Evolutionary conservation across 2,888 invertebrate species (phyloP).

Genomic region (Pammene fasciana): DNA sequence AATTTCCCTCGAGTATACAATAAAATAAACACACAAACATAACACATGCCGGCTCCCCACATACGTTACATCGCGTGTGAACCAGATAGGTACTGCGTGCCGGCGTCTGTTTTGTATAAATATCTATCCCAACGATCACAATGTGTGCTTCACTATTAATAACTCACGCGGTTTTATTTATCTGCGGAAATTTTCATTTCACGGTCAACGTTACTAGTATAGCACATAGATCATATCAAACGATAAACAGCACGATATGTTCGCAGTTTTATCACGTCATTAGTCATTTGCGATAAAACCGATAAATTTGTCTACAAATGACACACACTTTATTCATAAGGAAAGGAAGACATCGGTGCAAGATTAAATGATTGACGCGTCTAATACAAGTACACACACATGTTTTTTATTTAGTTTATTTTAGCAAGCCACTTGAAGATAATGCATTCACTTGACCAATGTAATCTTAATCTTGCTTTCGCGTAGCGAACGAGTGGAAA

Average conservation of each 20-base stretch:
- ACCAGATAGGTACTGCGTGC: neutral
- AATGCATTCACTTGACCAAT: constrained; percentile 21
- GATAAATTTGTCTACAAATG: no score
- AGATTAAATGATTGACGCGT: no score
- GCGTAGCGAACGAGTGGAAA: constrained; percentile 45
- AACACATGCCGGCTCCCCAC: constrained; percentile 14
- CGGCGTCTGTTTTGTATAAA: constrained; percentile 18
- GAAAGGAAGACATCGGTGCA: no score
- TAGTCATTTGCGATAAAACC: neutral
- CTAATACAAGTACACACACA: no score
- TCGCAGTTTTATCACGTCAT: neutral
- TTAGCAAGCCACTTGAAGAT: constrained; percentile 7
- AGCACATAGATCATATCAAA: neutral
- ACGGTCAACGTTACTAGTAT: neutral
- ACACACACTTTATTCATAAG: no score
- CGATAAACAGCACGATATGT: neutral
- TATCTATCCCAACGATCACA: constrained; percentile 4
- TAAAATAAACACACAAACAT: constrained; percentile 19
- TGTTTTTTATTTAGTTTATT: no score
- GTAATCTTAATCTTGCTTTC: constrained; percentile 18
- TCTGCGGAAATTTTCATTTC: constrained; percentile 11
- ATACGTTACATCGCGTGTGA: constrained; percentile 18
- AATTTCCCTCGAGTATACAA: constrained; percentile 33
- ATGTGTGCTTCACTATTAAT: constrained; percentile 11
- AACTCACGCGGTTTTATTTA: constrained; percentile 7